These are phyloP conservation scores for Archilochus colubris DNA, from an alignment of 2,113 vertebrate species.

Conservation along the genomic window DNA sequence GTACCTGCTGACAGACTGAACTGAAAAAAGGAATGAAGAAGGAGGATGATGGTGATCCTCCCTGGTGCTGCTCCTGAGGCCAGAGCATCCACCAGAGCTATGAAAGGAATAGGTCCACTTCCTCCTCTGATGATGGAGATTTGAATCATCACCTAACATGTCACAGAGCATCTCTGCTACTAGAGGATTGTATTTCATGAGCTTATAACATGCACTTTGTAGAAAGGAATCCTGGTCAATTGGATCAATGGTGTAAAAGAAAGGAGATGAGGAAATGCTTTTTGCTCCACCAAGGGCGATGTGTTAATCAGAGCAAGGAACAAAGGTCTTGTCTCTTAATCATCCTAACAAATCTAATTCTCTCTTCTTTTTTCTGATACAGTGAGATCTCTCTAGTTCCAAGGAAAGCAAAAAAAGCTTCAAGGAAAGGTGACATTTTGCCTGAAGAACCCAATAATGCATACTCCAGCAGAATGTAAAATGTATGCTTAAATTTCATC, in stretches of 20 bases:
- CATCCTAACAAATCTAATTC: background rate
- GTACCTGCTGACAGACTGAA: background rate
- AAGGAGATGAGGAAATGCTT: background rate
- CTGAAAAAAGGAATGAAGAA: background rate
- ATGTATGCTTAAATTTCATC: background rate
- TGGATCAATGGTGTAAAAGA: background rate
- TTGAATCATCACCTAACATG: background rate
- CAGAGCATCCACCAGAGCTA: background rate
- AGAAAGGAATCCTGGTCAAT: background rate
- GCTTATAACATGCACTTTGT: background rate
- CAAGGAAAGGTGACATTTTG: background rate
- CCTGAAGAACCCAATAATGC: background rate
- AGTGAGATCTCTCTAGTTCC: background rate
- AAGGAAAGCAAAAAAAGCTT: background rate
- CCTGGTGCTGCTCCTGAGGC: background rate
- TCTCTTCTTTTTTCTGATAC: background rate
- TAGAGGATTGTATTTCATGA: background rate
- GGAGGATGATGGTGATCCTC: background rate
- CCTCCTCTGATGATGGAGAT: accelerated
- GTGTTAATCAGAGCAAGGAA: background rate
- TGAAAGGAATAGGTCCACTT: background rate
- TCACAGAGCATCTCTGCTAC: accelerated
- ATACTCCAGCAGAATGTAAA: constrained; percentile 22
- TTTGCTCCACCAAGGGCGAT: background rate
- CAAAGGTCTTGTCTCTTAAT: background rate